Evolutionary conservation across 2,113 vertebrate species (phyloP).

Genomic region (Upupa epops): DNA sequence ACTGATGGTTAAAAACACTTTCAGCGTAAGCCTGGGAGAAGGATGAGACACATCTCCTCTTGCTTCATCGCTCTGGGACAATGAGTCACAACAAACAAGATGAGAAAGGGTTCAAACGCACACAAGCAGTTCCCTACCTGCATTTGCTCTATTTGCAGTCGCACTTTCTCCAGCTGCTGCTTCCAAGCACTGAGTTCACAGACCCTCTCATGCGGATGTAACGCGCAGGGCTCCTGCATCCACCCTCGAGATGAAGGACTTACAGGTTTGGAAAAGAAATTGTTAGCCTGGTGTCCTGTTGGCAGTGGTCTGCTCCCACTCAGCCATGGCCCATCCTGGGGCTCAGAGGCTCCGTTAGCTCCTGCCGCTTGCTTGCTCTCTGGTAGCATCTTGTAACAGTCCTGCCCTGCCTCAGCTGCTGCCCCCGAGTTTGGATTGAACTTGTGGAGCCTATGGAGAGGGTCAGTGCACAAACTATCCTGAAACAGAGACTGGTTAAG

Average conservation of each 20-base stretch:
- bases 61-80: not conserved
- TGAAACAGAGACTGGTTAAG: constrained; percentile 87
- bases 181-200: constrained; percentile 86
- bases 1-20: not conserved
- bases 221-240: constrained; percentile 73
- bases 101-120: not conserved
- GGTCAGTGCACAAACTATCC: constrained; percentile 81
- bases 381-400: constrained; percentile 84
- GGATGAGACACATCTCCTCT: not conserved
- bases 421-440: constrained; percentile 45
- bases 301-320: constrained; percentile 29
- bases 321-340: constrained; percentile 64
- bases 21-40: not conserved
- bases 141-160: constrained; percentile 91
- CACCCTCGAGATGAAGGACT: constrained; percentile 75
- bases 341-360: constrained; percentile 62
- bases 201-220: constrained; percentile 77
- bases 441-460: constrained; percentile 81
- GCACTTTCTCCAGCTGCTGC: constrained; percentile 87
- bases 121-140: constrained; percentile 80
- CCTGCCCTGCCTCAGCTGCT: constrained; percentile 73
- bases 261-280: constrained; percentile 72
- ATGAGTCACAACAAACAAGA: not conserved
- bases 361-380: constrained; percentile 73
- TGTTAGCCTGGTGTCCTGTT: constrained; percentile 64